These are phyloP conservation scores for Odontophorus gujanensis DNA, from an alignment of 2,113 vertebrate genomes.

Conservation along the genomic window DNA sequence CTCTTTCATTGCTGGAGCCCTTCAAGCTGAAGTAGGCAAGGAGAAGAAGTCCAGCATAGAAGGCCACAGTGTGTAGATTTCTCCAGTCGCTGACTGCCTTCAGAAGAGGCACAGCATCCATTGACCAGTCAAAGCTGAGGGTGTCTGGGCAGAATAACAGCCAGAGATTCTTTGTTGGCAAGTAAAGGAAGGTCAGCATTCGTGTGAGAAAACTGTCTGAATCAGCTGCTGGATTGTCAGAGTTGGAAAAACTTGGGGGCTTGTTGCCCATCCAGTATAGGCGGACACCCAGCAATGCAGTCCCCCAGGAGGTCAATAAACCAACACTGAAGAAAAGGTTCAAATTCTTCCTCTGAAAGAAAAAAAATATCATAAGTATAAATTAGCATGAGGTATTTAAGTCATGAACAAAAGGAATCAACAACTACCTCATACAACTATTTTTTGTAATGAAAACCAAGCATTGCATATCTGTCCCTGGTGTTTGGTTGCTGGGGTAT, in stretches of 20 bases:
- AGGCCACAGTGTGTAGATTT: constrained; percentile 88
- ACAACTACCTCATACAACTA: background rate
- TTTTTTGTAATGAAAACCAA: background rate
- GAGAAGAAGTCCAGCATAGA: constrained; percentile 86
- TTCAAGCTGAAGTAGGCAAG: constrained; percentile 86
- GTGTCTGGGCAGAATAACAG: constrained; percentile 94
- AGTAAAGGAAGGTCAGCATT: constrained; percentile 90
- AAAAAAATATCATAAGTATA: background rate
- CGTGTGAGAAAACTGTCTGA: constrained; percentile 87
- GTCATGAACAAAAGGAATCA: background rate
- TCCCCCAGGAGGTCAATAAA: constrained; percentile 89
- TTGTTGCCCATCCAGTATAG: constrained; percentile 99
- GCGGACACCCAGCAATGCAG: constrained; percentile 86
- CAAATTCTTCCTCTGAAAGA: constrained; percentile 88
- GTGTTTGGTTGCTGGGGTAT: background rate
- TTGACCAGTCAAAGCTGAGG: constrained; percentile 99
- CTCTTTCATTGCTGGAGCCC: constrained; percentile 74
- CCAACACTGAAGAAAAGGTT: constrained; percentile 87
- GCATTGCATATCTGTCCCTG: fast-evolving
- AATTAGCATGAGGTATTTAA: background rate
- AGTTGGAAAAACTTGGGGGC: constrained; percentile 99
- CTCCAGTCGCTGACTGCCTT: constrained; percentile 88
- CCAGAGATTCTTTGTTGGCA: constrained; percentile 94
- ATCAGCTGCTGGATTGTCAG: constrained; percentile 97
- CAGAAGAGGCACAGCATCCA: constrained; percentile 96